These are phyloP conservation scores for Amphimedon queenslandica DNA, from an alignment of 37 sponge, comb jelly and placozoan species.

Conservation along the genomic window DNA sequence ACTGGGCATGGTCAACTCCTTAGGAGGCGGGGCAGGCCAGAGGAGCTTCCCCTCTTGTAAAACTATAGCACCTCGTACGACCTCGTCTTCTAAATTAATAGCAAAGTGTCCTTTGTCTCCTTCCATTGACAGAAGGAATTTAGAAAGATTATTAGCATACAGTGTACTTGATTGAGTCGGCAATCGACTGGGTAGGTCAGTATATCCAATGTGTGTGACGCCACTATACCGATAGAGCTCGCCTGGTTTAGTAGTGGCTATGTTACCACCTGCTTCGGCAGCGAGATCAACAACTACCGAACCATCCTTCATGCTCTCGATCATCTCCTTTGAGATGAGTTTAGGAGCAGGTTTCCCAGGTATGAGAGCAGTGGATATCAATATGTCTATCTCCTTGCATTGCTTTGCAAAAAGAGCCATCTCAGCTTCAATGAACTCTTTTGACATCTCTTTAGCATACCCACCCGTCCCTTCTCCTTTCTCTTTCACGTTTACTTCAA, in stretches of 20 bases:
- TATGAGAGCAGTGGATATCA: conserved; percentile 89
- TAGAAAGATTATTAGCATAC: conserved; percentile 89
- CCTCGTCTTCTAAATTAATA: conserved; percentile 84
- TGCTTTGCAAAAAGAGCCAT: conserved; percentile 94
- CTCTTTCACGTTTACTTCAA: conserved; percentile 79
- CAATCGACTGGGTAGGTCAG: conserved; percentile 86
- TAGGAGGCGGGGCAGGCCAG: conserved; percentile 87
- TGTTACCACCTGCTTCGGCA: conserved; percentile 90
- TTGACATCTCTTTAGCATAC: conserved; percentile 93
- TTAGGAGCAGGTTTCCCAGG: conserved; percentile 93
- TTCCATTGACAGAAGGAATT: conserved; percentile 72
- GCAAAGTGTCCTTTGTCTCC: conserved; percentile 44
- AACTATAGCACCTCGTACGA: conserved; percentile 83
- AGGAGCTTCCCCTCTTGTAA: conserved; percentile 57
- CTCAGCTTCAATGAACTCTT: conserved; percentile 87
- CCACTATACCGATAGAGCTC: conserved; percentile 80
- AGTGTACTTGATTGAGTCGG: conserved; percentile 88
- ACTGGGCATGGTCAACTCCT: neutral
- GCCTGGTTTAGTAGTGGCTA: conserved; percentile 77
- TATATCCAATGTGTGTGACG: conserved; percentile 88
- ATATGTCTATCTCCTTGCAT: conserved; percentile 89
- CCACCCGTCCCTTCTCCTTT: conserved; percentile 89
- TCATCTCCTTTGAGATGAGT: conserved; percentile 84
- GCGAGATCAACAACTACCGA: conserved; percentile 94
- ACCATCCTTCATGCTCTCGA: conserved; percentile 89